Evolutionary conservation across 2,113 vertebrate genomes (phyloP).

Genomic region (Clupea harengus): DNA sequence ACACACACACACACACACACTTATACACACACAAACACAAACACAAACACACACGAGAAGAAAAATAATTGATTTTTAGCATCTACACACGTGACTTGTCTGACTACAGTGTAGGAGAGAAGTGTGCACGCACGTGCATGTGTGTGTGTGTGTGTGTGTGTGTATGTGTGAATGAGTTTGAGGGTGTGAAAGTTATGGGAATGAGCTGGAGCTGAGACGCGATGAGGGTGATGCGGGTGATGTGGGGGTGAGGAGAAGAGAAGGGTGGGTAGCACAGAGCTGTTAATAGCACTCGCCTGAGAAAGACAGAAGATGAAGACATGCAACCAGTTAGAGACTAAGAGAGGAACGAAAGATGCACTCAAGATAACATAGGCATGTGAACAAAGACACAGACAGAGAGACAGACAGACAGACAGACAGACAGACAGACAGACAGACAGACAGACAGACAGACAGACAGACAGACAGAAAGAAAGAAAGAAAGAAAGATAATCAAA

Average conservation of each 20-base stretch:
- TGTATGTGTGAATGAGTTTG: not conserved
- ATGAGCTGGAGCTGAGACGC: not conserved
- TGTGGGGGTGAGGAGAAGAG: not conserved
- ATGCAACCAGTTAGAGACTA: not conserved
- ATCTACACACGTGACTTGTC: not conserved
- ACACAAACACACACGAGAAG: not conserved
- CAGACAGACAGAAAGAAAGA: not conserved
- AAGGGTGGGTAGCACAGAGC: not conserved
- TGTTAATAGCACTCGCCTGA: not conserved
- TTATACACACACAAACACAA: not conserved
- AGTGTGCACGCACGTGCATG: not conserved
- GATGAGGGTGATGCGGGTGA: not conserved
- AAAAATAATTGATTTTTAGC: not conserved
- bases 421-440: not conserved
- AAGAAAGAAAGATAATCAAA: not conserved
- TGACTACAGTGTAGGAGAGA: not conserved
- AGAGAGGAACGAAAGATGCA: not conserved
- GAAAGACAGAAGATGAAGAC: conserved; percentile 5
- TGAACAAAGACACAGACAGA: not conserved
- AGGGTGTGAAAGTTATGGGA: conserved; percentile 20
- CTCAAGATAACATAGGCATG: too few species aligned
- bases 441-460: not conserved
- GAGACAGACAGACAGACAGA: not conserved
- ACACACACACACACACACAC: not conserved
- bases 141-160: not conserved